Evolutionary conservation across 2,797 vertebrate genomes (phyloP).

Genomic region (Aulostomus chinensis): DNA sequence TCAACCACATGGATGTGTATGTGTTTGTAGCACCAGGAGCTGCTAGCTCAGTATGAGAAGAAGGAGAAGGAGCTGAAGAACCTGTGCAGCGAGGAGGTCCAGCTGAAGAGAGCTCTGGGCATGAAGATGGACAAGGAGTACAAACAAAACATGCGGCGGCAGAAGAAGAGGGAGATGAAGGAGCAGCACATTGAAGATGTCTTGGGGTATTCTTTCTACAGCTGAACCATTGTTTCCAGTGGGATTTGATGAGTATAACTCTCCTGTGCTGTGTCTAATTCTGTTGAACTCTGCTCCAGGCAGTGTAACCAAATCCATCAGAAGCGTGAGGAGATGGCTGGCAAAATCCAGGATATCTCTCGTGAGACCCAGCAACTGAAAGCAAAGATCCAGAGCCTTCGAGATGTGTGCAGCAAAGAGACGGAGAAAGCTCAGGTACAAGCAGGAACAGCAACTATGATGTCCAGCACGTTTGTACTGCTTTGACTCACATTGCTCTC

Average conservation of each 20-base stretch:
- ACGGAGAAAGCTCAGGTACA: slow-evolving; percentile 77
- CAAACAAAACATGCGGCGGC: slow-evolving; percentile 77
- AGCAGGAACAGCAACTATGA: accelerated
- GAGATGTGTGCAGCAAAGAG: slow-evolving; percentile 70
- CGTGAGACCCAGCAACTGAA: slow-evolving; percentile 74
- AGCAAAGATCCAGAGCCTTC: slow-evolving; percentile 73
- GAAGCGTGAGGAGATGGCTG: slow-evolving; percentile 79
- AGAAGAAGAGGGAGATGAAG: slow-evolving; percentile 78
- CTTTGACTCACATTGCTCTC: not conserved
- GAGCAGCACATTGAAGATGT: slow-evolving; percentile 76
- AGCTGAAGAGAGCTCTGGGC: slow-evolving; percentile 69
- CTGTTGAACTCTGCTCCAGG: slow-evolving; percentile 37
- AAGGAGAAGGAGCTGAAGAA: slow-evolving; percentile 80
- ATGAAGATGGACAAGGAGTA: slow-evolving; percentile 80
- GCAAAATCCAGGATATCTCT: slow-evolving; percentile 72
- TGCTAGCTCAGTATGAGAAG: slow-evolving; percentile 64
- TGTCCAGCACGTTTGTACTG: no score
- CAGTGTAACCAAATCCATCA: slow-evolving; percentile 79
- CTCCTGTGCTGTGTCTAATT: not conserved
- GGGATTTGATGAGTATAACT: not conserved
- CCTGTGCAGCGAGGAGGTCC: slow-evolving; percentile 68
- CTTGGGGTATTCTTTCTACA: slow-evolving; percentile 65
- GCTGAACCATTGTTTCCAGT: no score
- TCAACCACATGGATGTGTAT: not conserved
- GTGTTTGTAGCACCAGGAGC: slow-evolving; percentile 60